phyloP scores from a whole-genome alignment of 2,113 vertebrate species.

The Dipodomys spectabilis region DNA sequence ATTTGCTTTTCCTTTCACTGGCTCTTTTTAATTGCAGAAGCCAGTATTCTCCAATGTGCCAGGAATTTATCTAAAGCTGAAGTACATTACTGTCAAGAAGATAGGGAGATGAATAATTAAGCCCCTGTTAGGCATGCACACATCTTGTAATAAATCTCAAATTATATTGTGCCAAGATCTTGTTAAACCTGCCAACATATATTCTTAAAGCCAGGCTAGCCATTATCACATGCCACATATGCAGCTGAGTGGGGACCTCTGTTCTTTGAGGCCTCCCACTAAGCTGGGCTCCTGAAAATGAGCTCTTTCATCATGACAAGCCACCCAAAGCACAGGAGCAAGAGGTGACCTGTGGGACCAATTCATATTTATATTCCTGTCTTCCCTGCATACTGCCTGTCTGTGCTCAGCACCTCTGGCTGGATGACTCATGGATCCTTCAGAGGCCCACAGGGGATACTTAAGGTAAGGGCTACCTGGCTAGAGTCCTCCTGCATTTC shows the following conservation, averaged over 20 bases:
- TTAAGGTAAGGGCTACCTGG: background rate
- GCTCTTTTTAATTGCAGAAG: slow-evolving; percentile 79
- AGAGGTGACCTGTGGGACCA: slow-evolving; percentile 35
- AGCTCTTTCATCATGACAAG: slow-evolving; percentile 52
- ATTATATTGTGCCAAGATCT: slow-evolving; percentile 83
- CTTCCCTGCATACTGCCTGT: background rate
- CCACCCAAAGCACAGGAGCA: background rate
- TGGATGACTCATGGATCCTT: slow-evolving; percentile 8
- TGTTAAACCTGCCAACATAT: slow-evolving; percentile 82
- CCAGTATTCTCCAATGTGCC: slow-evolving; percentile 71
- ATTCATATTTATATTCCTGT: slow-evolving; percentile 45
- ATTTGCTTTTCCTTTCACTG: slow-evolving; percentile 81
- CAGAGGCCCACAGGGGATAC: background rate
- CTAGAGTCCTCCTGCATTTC: background rate
- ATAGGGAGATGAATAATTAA: slow-evolving; percentile 84
- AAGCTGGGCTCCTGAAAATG: slow-evolving; percentile 44
- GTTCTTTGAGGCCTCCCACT: background rate
- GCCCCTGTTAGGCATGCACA: slow-evolving; percentile 83
- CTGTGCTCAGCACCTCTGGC: background rate
- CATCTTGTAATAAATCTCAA: slow-evolving; percentile 83
- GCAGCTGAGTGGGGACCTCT: background rate
- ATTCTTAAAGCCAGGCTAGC: slow-evolving; percentile 66
- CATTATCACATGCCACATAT: background rate
- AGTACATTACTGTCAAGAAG: slow-evolving; percentile 73
- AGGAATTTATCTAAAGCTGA: slow-evolving; percentile 79